Base-by-base conservation (phyloP, 2,113 vertebrate species). In the Anser cygnoides region DNA sequence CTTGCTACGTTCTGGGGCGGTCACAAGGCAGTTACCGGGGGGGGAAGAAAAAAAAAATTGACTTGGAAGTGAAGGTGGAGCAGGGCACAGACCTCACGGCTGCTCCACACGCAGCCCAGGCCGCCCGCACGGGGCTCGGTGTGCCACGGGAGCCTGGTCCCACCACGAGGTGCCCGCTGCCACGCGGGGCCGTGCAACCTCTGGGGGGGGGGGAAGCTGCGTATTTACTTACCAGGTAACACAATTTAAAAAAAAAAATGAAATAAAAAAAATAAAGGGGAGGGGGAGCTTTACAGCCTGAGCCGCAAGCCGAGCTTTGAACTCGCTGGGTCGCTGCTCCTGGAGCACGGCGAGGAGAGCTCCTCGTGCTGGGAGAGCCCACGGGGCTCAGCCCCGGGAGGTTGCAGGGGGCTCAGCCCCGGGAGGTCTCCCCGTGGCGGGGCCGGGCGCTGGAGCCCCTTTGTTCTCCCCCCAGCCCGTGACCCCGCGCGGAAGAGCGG, bases 281-380 rank as follows among this genome's bases (percentile, higher is more conserved):
- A 25, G 52, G 13, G 26, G 26, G 37, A 54, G 66, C 57, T 95
- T 93, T 77, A 44, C 80, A 81, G 9, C 59, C 44, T 25, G 82
- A 84, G 50, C n/a, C 26, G 19, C 66, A 74, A 57, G 80, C 83
- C 66, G 88, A 95, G 94, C 95, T 96, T 90, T 92, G 95, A 61
- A 73, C 68, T 5, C 76, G 5, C 37, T 10, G 59, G n/a, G 62
- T 9, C 12, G 77, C 80, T 76, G 22, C 41, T 71, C 57, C 89
- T 61, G 70, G 87, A 74, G 11, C 26, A 35, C 26, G 43, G 37
- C 14, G n/a, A 75, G 14, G 43, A 28, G 21, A 22, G 49, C 5
- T 49, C 21, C 49, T 11, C 21, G 49, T 11, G 49, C 62, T 0
- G 58, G 22, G 63, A 44, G 9, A 84, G 37, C 63, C 75, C 76